phyloP scores from a whole-genome alignment of 2,113 vertebrate genomes.

The Vireo altiloquus region DNA sequence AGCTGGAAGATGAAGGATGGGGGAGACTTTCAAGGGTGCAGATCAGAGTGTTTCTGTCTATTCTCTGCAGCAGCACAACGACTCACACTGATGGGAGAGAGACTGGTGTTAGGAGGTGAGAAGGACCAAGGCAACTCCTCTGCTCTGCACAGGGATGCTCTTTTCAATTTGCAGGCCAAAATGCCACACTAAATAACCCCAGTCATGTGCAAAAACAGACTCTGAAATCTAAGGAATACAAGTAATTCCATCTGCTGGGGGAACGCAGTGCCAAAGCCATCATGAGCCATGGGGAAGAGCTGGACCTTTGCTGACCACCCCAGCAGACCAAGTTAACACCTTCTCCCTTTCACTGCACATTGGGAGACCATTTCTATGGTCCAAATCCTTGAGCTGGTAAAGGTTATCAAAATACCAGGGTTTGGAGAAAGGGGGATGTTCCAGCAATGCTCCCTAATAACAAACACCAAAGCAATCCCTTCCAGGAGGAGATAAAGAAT shows the following conservation, averaged over 20 bases:
- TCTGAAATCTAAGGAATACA: background rate
- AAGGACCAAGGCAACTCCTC: background rate
- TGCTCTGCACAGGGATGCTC: background rate
- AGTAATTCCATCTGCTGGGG: background rate
- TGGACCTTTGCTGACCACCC: background rate
- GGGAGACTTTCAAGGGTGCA: background rate
- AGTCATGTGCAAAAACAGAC: background rate
- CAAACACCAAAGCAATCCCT: conserved; percentile 29
- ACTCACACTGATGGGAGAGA: background rate
- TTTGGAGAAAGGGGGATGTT: background rate
- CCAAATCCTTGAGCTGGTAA: background rate
- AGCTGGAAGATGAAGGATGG: background rate
- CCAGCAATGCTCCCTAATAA: background rate
- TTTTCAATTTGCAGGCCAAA: background rate
- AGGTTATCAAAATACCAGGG: conserved; percentile 60
- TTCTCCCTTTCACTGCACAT: fast-evolving
- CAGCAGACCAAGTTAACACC: background rate
- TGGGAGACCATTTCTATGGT: background rate
- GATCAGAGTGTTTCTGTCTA: background rate
- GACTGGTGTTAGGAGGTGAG: background rate
- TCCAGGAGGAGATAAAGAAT: conserved; percentile 50
- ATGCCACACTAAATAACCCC: background rate
- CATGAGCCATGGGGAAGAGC: background rate
- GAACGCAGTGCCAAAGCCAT: background rate
- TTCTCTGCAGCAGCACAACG: fast-evolving